Base-by-base conservation (phyloP, 2,888 invertebrate species). In the Cheilosia grossa region DNA sequence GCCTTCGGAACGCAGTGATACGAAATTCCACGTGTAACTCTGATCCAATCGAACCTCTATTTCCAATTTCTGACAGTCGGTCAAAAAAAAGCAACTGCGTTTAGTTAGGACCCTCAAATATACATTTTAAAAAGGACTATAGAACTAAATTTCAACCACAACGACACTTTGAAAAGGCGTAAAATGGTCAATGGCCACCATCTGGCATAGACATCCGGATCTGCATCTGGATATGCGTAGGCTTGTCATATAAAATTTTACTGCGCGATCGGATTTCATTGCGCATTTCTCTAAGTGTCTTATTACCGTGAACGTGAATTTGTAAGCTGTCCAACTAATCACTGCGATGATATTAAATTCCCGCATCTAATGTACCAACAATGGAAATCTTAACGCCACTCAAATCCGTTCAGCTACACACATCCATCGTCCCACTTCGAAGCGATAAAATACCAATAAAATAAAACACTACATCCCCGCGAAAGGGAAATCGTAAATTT, bases 371-470 rank as follows among this genome's bases (percentile, higher is more conserved):
- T 59, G 61, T 54, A 47, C 27, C 61, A 51, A 47, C 59, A 77
- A 17, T 63, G 56, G 17, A 72, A 72, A 40, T 54, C 42, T 64
- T 69, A 82, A 78, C 83, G 79, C 79, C 83, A 83, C 64, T 74
- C 64, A 64, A 44, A 27, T n/a, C 30, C 30, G 5, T 13, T 7
- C 21, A 54, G 24, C 40, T 40, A 61, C 37, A 15, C 30, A 27
- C 30, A 44, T 54, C 13, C n/a, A n/a, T 15, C 67, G 47, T 58
- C 63, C 67, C 67, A 58, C 58, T 59, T 37, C 63, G 6, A 19
- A 59, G 79, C 79, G 64, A 79, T 79, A 79, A 83, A 83, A 83
- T 63, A 19, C 37, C 74, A 83, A 79, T 83, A 83, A 83, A 79
- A 83, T 69, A 69, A 69, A 79, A 79, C 58, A 79, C 79, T 7